Conservation (phyloP, 2,797 vertebrate genomes). For the Galaxias olidus region DNA sequence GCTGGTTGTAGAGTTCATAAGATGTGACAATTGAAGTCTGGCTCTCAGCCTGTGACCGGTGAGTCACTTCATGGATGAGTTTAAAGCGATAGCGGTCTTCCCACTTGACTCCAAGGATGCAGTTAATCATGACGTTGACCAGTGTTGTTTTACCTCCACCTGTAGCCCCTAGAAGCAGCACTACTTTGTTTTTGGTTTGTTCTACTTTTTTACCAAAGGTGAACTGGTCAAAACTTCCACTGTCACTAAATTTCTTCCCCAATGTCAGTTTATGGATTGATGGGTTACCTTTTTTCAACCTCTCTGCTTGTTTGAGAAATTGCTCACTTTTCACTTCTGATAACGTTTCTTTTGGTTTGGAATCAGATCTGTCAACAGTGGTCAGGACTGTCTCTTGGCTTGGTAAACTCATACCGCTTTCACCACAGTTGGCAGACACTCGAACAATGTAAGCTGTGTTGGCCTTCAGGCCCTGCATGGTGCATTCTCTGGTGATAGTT, state of each 20-base stretch:
- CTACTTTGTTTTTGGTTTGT: slow-evolving; percentile 31
- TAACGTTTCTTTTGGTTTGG: neutral
- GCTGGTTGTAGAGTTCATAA: slow-evolving; percentile 39
- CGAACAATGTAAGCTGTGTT: slow-evolving; percentile 20
- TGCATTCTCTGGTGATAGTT: slow-evolving; percentile 26
- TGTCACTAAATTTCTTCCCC: slow-evolving; percentile 1
- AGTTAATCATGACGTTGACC: slow-evolving; percentile 40
- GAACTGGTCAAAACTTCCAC: slow-evolving; percentile 4
- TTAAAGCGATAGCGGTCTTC: slow-evolving; percentile 35
- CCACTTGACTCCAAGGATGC: slow-evolving; percentile 35
- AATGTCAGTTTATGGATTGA: neutral
- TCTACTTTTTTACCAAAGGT: slow-evolving; percentile 25
- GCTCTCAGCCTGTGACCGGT: slow-evolving; percentile 16
- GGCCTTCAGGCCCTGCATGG: slow-evolving; percentile 20
- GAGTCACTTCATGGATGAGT: slow-evolving; percentile 21
- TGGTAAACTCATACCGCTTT: slow-evolving; percentile 28
- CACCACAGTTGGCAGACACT: slow-evolving; percentile 33
- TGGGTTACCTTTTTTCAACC: slow-evolving; percentile 25
- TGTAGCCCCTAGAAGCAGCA: slow-evolving; percentile 36
- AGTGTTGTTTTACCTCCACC: slow-evolving; percentile 40
- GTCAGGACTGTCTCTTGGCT: slow-evolving; percentile 19
- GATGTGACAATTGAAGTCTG: slow-evolving; percentile 39
- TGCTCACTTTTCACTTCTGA: slow-evolving; percentile 4
- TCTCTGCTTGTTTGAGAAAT: slow-evolving; percentile 25
- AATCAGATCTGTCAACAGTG: slow-evolving; percentile 1